These are phyloP conservation scores for Drosophila leonis DNA, from an alignment of 2,888 invertebrate genomes.

Conservation along the genomic window DNA sequence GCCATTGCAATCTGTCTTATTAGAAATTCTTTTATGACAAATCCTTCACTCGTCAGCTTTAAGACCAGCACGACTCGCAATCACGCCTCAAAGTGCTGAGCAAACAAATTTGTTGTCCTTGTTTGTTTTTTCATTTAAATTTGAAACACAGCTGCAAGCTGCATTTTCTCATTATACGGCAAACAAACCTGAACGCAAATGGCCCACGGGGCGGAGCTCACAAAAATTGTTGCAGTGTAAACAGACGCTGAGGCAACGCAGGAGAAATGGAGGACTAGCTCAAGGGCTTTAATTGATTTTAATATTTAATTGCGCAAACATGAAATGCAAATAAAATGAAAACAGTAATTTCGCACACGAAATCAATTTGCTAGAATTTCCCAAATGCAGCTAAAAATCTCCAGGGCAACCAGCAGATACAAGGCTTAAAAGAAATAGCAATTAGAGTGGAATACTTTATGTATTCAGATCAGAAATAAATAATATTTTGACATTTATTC, in stretches of 20 bases:
- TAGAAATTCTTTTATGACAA: background rate
- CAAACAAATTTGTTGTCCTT: conserved; percentile 17
- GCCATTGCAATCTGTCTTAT: background rate
- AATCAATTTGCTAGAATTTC: conserved; percentile 54
- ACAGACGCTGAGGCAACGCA: conserved; percentile 26
- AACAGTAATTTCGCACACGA: conserved; percentile 32
- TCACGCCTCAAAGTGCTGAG: conserved; percentile 4
- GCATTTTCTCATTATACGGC: conserved; percentile 45
- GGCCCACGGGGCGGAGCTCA: conserved; percentile 15
- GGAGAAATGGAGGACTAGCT: conserved; percentile 21
- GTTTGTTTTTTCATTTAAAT: conserved; percentile 47
- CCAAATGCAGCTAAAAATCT: background rate
- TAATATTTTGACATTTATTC: background rate
- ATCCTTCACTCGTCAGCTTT: background rate
- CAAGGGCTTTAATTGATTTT: conserved; percentile 70
- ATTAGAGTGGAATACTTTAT: background rate
- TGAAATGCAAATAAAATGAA: conserved; percentile 59
- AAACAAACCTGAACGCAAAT: conserved; percentile 26
- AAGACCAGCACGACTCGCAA: background rate
- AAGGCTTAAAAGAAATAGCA: background rate
- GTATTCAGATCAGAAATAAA: background rate
- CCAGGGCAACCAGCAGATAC: background rate
- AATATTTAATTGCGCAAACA: conserved; percentile 74
- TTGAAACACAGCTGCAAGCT: conserved; percentile 50
- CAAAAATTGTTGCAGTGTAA: conserved; percentile 32